phyloP scores from a whole-genome alignment of 2,888 invertebrate species.

The Laspeyria flexula region DNA sequence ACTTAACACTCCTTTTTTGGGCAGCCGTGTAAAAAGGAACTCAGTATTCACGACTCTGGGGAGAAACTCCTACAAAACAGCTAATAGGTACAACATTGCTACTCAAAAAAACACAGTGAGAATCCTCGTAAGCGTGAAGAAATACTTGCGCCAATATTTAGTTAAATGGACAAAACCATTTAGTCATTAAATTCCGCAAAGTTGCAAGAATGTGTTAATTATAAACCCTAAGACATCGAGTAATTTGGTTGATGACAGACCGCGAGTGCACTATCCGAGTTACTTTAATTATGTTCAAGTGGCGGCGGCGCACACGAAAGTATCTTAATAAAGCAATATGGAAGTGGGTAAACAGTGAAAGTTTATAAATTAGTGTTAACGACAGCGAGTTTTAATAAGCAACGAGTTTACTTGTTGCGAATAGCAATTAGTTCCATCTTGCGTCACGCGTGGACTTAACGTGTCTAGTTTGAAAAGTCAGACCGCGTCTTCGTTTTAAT shows the following conservation, averaged over 20 bases:
- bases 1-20: too few relatives aligned
- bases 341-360: slow-evolving; percentile 51
- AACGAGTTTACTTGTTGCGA: slow-evolving; percentile 71
- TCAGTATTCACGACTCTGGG: too few relatives aligned
- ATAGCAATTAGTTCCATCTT: slow-evolving; percentile 75
- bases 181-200: slow-evolving; percentile 13
- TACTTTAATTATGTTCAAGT: slow-evolving; percentile 18
- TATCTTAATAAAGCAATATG: slow-evolving; percentile 44
- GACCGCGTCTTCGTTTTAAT: slow-evolving; percentile 83
- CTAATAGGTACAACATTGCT: too few relatives aligned
- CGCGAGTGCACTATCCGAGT: slow-evolving; percentile 11
- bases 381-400: slow-evolving; percentile 77
- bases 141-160: slow-evolving; percentile 11
- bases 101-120: too few relatives aligned
- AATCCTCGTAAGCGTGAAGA: too few relatives aligned
- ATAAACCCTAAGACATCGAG: not conserved
- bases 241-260: slow-evolving; percentile 6
- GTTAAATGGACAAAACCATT: slow-evolving; percentile 9
- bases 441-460: slow-evolving; percentile 84
- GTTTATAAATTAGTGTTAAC: slow-evolving; percentile 75
- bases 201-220: not conserved
- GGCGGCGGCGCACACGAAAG: slow-evolving; percentile 14
- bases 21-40: too few relatives aligned
- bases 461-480: slow-evolving; percentile 85
- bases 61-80: too few relatives aligned